phyloP scores from a whole-genome alignment of 2,113 vertebrate genomes.

The Mormoops blainvillei region DNA sequence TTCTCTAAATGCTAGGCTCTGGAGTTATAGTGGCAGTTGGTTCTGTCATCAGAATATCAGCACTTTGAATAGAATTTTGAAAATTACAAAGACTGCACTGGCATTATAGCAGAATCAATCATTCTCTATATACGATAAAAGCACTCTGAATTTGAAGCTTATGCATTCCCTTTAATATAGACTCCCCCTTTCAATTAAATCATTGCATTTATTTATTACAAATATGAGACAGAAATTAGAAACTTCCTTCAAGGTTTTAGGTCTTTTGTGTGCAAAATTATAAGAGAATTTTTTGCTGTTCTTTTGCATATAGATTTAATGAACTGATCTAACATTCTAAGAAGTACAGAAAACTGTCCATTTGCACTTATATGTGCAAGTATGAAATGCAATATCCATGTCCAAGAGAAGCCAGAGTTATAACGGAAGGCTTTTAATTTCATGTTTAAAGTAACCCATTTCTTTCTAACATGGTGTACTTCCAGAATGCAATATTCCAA shows the following conservation, averaged over 20 bases:
- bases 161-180: slow-evolving; percentile 47
- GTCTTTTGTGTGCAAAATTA: slow-evolving; percentile 26
- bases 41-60: slow-evolving; percentile 57
- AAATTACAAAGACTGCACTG: slow-evolving; percentile 54
- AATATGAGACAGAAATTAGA: slow-evolving; percentile 9
- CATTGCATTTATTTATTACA: slow-evolving; percentile 48
- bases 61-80: slow-evolving; percentile 61
- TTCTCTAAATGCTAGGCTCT: slow-evolving; percentile 63
- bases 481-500: neutral
- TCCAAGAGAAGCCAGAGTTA: slow-evolving; percentile 16
- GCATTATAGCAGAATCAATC: slow-evolving; percentile 34
- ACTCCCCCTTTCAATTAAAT: slow-evolving; percentile 12
- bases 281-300: neutral
- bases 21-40: slow-evolving; percentile 54
- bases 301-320: slow-evolving; percentile 9
- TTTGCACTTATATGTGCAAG: neutral
- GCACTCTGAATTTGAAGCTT: slow-evolving; percentile 24
- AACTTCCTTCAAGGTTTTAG: slow-evolving; percentile 50
- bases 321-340: slow-evolving; percentile 14
- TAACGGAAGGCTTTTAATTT: neutral
- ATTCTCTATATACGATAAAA: slow-evolving; percentile 51
- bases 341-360: slow-evolving; percentile 13
- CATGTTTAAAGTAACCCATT: slow-evolving; percentile 9
- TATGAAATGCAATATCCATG: slow-evolving; percentile 7
- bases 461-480: neutral